Conservation (phyloP, 2,797 vertebrate genomes). For the Hydrocynus forskahlii region DNA sequence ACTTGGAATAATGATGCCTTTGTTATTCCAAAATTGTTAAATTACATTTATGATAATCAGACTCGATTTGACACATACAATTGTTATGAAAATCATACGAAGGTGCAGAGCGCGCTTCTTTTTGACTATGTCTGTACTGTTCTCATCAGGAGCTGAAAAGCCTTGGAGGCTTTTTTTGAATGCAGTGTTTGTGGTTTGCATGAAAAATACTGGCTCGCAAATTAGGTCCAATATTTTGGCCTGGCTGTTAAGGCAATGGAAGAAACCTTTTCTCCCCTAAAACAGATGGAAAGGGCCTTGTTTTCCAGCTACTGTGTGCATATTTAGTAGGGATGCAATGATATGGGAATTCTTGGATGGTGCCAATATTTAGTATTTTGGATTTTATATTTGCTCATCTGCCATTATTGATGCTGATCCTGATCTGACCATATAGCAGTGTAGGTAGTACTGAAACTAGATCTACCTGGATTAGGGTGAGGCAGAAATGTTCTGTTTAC, state of each 20-base stretch:
- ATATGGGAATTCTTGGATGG: not conserved
- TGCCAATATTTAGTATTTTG: not conserved
- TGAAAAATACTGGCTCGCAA: constrained; percentile 61
- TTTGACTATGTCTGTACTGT: not conserved
- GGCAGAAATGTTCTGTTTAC: too few species aligned
- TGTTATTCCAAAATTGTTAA: not conserved
- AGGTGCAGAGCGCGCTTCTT: not conserved
- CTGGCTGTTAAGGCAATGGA: constrained; percentile 57
- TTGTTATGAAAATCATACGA: not conserved
- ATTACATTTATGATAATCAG: constrained; percentile 1
- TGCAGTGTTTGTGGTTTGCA: not conserved
- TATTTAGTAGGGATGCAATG: not conserved
- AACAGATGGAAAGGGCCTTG: constrained; percentile 11
- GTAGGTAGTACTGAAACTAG: too few species aligned
- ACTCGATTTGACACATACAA: not conserved
- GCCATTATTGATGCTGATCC: not conserved
- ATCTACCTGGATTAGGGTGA: too few species aligned
- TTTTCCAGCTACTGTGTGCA: constrained; percentile 60
- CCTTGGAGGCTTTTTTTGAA: constrained; percentile 9
- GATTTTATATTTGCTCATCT: not conserved
- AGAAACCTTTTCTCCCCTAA: constrained; percentile 61
- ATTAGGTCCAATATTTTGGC: constrained; percentile 62
- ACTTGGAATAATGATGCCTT: not conserved
- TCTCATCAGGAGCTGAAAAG: constrained; percentile 2
- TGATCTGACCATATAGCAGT: too few species aligned